Percentiles rank a stretch among this genome's conserved stretches.
These are phyloP conservation scores for Uropetala carovei DNA, from an alignment of 2,888 invertebrate genomes.

Conservation along the genomic window DNA sequence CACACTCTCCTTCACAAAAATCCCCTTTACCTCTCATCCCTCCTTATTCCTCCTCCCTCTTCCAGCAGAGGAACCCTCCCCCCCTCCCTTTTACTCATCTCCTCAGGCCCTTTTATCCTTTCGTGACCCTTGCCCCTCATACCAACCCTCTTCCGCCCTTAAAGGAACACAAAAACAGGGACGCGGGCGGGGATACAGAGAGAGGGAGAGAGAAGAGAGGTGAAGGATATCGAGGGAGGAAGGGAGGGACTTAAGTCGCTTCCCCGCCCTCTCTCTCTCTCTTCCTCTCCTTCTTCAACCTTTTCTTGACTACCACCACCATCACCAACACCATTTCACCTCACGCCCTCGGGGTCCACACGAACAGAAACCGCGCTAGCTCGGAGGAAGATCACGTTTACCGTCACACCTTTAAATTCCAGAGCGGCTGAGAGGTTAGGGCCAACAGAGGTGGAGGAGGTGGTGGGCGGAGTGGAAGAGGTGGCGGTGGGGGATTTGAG, in stretches of 20 bases:
- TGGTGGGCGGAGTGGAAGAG: not conserved
- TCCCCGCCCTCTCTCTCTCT: no score
- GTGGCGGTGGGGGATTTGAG: not conserved
- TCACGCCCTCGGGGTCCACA: conserved; percentile 48
- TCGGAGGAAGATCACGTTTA: conserved; percentile 40
- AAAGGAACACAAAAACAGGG: conserved; percentile 37
- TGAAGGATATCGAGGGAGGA: not conserved
- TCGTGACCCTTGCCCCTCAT: conserved; percentile 38
- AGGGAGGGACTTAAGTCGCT: not conserved
- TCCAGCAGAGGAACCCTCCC: not conserved
- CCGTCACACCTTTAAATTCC: conserved; percentile 62
- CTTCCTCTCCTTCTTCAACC: no score
- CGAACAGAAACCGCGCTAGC: conserved; percentile 59
- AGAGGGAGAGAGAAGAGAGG: not conserved
- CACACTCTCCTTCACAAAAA: no score
- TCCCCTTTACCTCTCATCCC: not conserved
- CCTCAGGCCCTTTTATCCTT: conserved; percentile 31
- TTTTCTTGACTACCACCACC: not conserved
- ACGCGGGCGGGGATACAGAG: not conserved
- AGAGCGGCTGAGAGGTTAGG: conserved; percentile 45
- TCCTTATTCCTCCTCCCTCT: not conserved
- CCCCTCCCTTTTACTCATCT: not conserved
- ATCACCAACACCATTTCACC: not conserved
- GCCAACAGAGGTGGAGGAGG: not conserved
- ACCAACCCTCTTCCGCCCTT: not conserved